A percentile compares a stretch with the other conserved stretches of the same genome.
These are phyloP conservation scores for Sylvietta virens DNA, from an alignment of 2,113 vertebrate species.

Conservation along the genomic window DNA sequence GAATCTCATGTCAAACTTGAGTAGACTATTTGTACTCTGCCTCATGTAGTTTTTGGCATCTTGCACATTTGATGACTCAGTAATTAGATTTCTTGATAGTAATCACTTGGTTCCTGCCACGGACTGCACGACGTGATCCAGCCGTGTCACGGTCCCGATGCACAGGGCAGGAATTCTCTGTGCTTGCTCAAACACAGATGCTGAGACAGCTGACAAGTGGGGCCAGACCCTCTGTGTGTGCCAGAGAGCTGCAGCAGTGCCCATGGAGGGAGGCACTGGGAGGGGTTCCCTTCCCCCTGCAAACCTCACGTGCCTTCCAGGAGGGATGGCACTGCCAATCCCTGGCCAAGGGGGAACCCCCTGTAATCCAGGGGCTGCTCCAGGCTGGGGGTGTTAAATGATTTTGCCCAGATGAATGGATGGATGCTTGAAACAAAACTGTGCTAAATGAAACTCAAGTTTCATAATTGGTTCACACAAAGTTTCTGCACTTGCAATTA, in stretches of 20 bases:
- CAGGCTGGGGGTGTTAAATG: background rate
- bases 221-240: background rate
- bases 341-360: background rate
- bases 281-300: conserved; percentile 5
- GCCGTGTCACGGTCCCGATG: conserved; percentile 61
- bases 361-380: background rate
- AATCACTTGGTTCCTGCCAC: conserved; percentile 68
- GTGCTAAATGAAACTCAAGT: background rate
- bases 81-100: conserved; percentile 43
- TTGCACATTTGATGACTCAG: conserved; percentile 12
- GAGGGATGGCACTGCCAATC: background rate
- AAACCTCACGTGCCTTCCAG: background rate
- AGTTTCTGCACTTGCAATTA: background rate
- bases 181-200: background rate
- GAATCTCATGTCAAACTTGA: conserved; percentile 75
- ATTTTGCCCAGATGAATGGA: background rate
- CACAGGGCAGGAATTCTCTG: conserved; percentile 34
- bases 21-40: conserved; percentile 74
- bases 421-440: background rate
- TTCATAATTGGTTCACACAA: background rate
- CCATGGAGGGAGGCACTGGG: background rate
- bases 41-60: conserved; percentile 65
- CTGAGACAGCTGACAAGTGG: conserved; percentile 50
- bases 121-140: conserved; percentile 37
- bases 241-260: background rate